Conservation (phyloP, 2,888 invertebrate genomes). For the Gastrophysa polygoni region DNA sequence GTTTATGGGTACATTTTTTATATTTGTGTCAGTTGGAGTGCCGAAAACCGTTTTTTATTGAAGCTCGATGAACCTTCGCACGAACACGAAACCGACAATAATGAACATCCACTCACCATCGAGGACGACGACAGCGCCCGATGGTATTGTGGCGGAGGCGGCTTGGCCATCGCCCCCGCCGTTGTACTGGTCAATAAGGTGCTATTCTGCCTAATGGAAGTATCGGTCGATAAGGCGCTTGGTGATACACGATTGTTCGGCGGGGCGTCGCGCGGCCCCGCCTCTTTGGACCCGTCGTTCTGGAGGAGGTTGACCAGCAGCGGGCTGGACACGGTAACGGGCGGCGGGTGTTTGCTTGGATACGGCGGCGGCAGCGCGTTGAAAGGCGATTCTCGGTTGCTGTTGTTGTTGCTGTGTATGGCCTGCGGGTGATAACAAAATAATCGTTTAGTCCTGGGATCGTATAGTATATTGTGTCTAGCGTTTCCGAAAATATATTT, state of each 20-base stretch:
- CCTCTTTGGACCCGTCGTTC: constrained; percentile 70
- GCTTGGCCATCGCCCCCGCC: constrained; percentile 25
- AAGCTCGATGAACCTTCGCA: no score
- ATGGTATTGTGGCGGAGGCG: constrained; percentile 37
- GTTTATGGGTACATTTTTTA: no score
- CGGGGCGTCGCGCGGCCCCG: constrained; percentile 43
- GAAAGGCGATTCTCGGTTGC: constrained; percentile 51
- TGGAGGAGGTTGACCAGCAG: constrained; percentile 89
- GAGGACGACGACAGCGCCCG: constrained; percentile 26
- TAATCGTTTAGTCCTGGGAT: no score
- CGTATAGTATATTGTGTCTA: no score
- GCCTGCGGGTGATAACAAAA: constrained; percentile 55
- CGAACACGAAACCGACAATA: neutral
- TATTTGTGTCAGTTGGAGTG: no score
- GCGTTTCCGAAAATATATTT: no score
- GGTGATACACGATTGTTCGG: constrained; percentile 46
- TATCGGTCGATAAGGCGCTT: constrained; percentile 51
- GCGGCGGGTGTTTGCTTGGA: constrained; percentile 50
- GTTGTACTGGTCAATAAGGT: constrained; percentile 44
- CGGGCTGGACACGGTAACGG: constrained; percentile 84
- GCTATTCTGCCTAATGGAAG: constrained; percentile 47
- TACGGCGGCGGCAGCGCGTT: constrained; percentile 43
- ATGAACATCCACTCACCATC: constrained; percentile 33
- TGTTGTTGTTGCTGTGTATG: constrained; percentile 73
- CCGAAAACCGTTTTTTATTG: no score